Evolutionary conservation across 2,113 vertebrate species (phyloP), one percentile per base, ranked within the genome.

Genomic region (Thryonomys swinderianus): DNA sequence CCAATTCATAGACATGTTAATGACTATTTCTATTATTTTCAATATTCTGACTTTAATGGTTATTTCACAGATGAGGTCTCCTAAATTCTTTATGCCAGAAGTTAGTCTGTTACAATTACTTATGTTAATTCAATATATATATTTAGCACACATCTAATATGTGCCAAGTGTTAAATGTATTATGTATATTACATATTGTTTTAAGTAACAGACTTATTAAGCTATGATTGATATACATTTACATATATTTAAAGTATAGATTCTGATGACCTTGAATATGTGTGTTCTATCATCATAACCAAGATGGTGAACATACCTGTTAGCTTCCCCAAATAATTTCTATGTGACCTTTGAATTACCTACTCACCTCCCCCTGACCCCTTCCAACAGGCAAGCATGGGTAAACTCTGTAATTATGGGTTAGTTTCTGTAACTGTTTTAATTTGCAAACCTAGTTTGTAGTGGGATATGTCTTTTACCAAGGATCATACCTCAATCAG

Each of bases 361-460:
- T 57, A 93, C 17, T 11, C 27, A 69, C 3, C 27, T 7, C 67
- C 88, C 37, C 17, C 14, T 73, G 4, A 3, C 40, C 13, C 12
- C 13, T n/a, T 80, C 20, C 32, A 71, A 92, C 32, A 80, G 42
- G 20, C 71, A 95, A 94, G 0, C 51, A 69, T 3, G 57, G 48
- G 79, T 96, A 42, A 90, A 71, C 27, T 88, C 55, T 94, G 78
- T 85, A 40, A 96, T 59, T 71, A 85, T 21, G 79, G 42, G 71
- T 87, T 92, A 78, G 45, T 69, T 93, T 94, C 74, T 91, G 37
- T 40, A 73, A 40, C 51, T 95, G 27, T 81, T 95, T 88, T 93
- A 79, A 97, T 73, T 95, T 78, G 81, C 5, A 93, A 93, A 89
- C 13, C 67, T 78, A 25, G 30, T 40, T 76, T 25, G 27, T 82